Conservation (phyloP, 2,113 vertebrate species). For the Bubo bubo region DNA sequence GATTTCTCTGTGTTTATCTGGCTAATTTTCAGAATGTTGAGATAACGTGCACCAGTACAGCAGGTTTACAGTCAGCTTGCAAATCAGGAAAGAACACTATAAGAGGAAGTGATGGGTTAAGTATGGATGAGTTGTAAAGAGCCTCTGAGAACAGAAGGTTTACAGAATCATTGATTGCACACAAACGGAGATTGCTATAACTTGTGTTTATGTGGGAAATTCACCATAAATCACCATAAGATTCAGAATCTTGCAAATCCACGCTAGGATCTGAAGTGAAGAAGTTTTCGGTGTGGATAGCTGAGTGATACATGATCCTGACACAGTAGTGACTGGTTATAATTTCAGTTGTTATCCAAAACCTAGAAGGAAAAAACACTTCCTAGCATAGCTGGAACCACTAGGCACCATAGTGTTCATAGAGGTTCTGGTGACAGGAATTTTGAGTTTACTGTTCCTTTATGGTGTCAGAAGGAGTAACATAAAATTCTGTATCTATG, state of each 20-base stretch:
- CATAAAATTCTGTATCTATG: conserved; percentile 11
- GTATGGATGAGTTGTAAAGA: background rate
- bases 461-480: background rate
- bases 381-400: background rate
- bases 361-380: background rate
- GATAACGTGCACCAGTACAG: background rate
- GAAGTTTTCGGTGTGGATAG: background rate
- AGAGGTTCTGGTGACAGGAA: background rate
- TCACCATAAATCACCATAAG: background rate
- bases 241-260: background rate
- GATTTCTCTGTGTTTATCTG: background rate
- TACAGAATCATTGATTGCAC: background rate
- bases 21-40: background rate
- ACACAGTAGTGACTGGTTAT: background rate
- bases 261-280: background rate
- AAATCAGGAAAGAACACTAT: background rate
- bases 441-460: background rate
- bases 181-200: background rate
- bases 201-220: background rate
- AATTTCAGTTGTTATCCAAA: background rate
- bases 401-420: background rate
- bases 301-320: background rate
- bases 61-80: background rate
- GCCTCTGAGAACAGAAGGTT: background rate
- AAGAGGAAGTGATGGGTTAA: background rate